Evolutionary conservation across 2,888 invertebrate species (phyloP), one percentile per base, ranked within the genome.

Genomic region (Herminia tarsipennalis): DNA sequence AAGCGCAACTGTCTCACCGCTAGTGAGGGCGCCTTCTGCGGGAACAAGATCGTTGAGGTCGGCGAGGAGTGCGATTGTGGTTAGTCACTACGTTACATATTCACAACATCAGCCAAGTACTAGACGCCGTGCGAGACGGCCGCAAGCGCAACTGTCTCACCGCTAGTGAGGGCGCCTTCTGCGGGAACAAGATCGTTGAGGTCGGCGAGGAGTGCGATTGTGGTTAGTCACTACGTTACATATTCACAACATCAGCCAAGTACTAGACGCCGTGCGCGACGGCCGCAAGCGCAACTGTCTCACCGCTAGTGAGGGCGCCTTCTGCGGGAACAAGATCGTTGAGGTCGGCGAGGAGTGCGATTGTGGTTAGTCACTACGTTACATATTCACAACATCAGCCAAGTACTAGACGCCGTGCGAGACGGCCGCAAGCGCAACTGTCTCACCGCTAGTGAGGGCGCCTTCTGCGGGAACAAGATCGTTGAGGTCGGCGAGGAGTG

Each of bases 391-490:
- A 99, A 99, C 88, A 98, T 99, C 74, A 98, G 98, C 48, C 95
- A 96, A 56, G 98, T 99, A 0, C 88, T 99, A 14, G 97, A 98
- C 79, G 98, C 98, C 1, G 96, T 99, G 25, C 94, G 97, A 51
- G 96, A 97, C 74, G 96, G 96, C 53, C 95, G 96, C 69, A 99
- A 99, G 84, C 93, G 96, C 33, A 98, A 99, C 88, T 99, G 99
- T 77, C 98, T 99, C 84, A 95, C 95, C 64, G 95, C 95, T 25
- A 91, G 96, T 39, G 95, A 95, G 50, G 98, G 98, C 46, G 98
- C 99, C 17, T 99, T 99, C 94, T 99, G 99, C 86, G 99, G 99
- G 41, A 99, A 99, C 88, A 98, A 98, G 89, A 98, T 99, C 72
- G 98, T 98, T 0, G 99, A 99, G 82, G 96, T 95, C 16, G 98